A percentile compares a stretch with the other conserved stretches of the same genome.
phyloP scores from a whole-genome alignment of 2,113 vertebrate genomes.

The Coryphaenoides rupestris region DNA sequence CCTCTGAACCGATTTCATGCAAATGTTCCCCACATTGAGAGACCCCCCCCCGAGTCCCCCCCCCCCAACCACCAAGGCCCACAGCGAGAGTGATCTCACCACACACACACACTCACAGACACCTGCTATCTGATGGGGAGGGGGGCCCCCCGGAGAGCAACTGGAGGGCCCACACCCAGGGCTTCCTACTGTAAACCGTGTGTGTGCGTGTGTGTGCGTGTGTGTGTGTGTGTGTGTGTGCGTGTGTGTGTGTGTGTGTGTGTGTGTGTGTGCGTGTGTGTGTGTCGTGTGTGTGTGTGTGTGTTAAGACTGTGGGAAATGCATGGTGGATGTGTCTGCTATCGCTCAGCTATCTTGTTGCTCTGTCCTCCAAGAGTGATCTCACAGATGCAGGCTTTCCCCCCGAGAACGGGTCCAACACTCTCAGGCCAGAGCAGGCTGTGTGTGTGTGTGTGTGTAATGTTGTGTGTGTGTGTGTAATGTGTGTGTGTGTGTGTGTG shows the following conservation, averaged over 20 bases:
- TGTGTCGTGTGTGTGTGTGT: too few relatives aligned
- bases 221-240: conserved; percentile 8
- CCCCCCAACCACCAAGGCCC: too few relatives aligned
- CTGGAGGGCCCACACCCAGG: conserved; percentile 49
- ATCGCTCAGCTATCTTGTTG: background rate
- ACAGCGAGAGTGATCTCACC: background rate
- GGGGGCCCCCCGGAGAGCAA: conserved; percentile 45
- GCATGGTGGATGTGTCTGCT: background rate
- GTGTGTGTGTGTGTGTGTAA: conserved; percentile 1
- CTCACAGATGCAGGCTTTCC: background rate
- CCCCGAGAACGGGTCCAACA: background rate
- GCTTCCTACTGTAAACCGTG: conserved; percentile 7
- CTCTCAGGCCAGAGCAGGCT: background rate
- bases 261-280: conserved; percentile 15
- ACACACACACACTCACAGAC: conserved; percentile 32
- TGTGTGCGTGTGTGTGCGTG: conserved; percentile 25
- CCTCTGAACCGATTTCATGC: background rate
- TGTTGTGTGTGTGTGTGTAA: too few relatives aligned
- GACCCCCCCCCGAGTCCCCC: background rate
- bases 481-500: too few relatives aligned
- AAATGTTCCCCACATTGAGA: conserved; percentile 32
- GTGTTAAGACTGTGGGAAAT: background rate
- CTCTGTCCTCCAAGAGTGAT: background rate
- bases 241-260: background rate
- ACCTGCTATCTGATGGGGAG: conserved; percentile 47